Conservation (phyloP, 2,113 vertebrate genomes). For the Hemiscyllium ocellatum region DNA sequence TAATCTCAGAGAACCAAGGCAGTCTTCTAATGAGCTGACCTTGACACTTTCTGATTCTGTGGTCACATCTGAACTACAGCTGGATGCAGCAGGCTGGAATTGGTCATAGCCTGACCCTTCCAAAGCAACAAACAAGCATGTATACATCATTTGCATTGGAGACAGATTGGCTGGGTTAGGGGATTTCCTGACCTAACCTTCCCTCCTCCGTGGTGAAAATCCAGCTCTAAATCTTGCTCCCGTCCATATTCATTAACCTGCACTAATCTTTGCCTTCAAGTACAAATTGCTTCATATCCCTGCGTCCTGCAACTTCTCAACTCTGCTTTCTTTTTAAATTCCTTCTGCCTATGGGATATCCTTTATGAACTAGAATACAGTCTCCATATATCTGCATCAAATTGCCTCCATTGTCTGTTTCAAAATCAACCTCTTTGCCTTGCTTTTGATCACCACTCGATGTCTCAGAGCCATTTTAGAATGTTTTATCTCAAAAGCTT, state of each 20-base stretch:
- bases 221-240: background rate
- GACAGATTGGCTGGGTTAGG: too few species aligned
- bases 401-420: background rate
- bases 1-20: too few species aligned
- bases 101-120: too few species aligned
- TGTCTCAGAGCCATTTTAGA: background rate
- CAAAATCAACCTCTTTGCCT: background rate
- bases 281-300: background rate
- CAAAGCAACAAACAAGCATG: too few species aligned
- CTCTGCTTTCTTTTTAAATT: background rate
- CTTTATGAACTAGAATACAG: background rate
- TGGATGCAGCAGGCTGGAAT: too few species aligned
- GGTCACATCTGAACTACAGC: too few species aligned
- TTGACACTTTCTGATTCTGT: too few species aligned
- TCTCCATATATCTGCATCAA: background rate
- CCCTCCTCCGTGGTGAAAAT: background rate
- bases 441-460: background rate
- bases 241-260: background rate
- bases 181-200: too few species aligned
- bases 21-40: too few species aligned
- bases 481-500: background rate
- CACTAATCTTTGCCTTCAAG: background rate
- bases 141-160: too few species aligned
- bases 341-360: background rate
- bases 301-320: background rate